Base-by-base conservation (phyloP, 2,797 vertebrate species). In the Anolis apletophallus region DNA sequence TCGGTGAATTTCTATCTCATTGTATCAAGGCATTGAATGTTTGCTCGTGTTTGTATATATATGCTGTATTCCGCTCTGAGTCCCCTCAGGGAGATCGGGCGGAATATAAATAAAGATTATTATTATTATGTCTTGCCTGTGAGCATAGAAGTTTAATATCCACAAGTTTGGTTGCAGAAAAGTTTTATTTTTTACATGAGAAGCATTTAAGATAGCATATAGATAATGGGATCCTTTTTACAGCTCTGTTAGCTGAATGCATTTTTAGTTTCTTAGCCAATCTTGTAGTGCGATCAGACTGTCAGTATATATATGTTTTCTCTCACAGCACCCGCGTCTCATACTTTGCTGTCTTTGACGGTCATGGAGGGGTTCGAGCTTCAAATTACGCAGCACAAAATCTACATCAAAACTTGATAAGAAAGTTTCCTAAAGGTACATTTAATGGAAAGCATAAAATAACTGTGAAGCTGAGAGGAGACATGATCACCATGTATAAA, bases 261-360 rank as follows among this genome's bases (percentile, higher is more conserved):
- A 0, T 1, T 82, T 67, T 8, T 0, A 52, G 16, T 46, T 46
- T 19, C 77, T 89, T 40, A 40, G 29, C 61, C 52, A 3, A 26
- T 55, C 82, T 29, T 0, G 1, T 78, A 68, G 55, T 79, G 80
- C 21, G 77, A 57, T 29, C 32, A 19, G 13, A 68, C 26, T 72
- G 5, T 92, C 72, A 46, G 19, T 11, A 40, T 50, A 80, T 0
- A 4, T 59, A 26, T 86, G 61, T 88, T 3, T 91, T 90, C 75
- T 78, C 84, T 87, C 59, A 84, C 93, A 99, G 98, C 83, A 96
- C 97, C 23, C 96, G 95, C 0, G 93, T 99, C n/a, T 97, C 98
- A 0, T 99, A 98, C 93, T 99, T 98, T 0, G 98, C 98, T 0
- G 98, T 99, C 84, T 99, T 99, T 64, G 99, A 99, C 16, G 99